Percentiles rank a stretch among this genome's conserved stretches.
phyloP scores from a whole-genome alignment of 2,113 vertebrate species.

The Vombatus ursinus region DNA sequence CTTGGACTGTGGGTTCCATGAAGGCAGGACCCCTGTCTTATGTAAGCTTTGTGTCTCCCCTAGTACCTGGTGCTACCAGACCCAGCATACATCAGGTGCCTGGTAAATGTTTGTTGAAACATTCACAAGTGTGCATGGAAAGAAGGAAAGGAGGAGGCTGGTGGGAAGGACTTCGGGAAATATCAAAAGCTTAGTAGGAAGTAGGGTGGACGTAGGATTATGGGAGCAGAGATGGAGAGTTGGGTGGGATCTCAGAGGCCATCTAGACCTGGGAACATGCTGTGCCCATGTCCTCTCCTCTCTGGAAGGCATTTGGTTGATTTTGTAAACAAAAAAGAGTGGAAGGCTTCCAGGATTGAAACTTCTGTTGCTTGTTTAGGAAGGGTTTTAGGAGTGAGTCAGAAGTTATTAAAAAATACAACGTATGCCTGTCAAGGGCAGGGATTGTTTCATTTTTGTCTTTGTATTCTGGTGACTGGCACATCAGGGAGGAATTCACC shows the following conservation, averaged over 20 bases:
- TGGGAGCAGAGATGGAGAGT: neutral
- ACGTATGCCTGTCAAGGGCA: neutral
- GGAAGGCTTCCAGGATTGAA: neutral
- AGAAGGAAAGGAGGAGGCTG: neutral
- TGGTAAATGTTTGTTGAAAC: neutral
- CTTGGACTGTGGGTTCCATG: neutral
- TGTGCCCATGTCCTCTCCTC: neutral
- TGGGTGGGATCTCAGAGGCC: neutral
- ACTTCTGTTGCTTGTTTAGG: neutral
- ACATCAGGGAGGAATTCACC: neutral
- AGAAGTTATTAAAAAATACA: neutral
- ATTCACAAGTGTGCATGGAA: neutral
- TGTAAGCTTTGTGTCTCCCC: neutral
- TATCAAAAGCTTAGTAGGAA: neutral
- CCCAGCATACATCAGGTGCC: neutral
- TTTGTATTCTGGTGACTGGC: neutral
- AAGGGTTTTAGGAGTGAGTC: neutral
- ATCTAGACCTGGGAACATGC: neutral
- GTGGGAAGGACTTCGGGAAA: neutral
- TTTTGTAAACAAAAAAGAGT: neutral
- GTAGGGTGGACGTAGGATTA: neutral
- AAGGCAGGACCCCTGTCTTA: neutral
- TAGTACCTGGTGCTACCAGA: neutral
- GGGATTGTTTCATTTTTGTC: neutral
- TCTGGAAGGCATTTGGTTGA: neutral